Base-by-base conservation (phyloP, 2,113 vertebrate species). In the Dolichotis patagonum region DNA sequence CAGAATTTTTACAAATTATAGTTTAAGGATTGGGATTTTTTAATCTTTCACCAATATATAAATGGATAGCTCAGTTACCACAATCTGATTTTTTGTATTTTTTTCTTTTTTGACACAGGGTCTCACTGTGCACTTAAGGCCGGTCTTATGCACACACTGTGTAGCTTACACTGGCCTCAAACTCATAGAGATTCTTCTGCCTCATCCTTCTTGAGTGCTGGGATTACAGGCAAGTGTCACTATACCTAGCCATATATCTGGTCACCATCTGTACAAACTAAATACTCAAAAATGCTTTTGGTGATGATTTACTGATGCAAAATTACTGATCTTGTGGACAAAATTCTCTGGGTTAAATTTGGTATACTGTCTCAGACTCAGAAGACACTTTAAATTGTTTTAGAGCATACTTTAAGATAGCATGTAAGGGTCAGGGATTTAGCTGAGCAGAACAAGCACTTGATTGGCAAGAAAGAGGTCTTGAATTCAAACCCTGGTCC, bases 261-360 rank as follows among this genome's bases (percentile, higher is more conserved):
- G 88, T 24, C 26, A 69, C 12, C 28, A 16, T 92, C 17, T 73
- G 58, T 52, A 43, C 0, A 41, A 87, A 65, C 63, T 78, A 77
- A 10, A 46, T 22, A 91, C 28, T 67, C 26, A 86, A 71, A 90
- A 49, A 56, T n/a, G 1, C 30, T 82, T 82, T 67, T 41, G 28
- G 54, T 83, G 13, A 7, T 92, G 20, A 14, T 49, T 41, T 22
- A 46, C 52, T 78, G 87, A 60, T 90, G 58, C 54, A 63, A 73
- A 93, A 84, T 58, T 84, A 78, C 17, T 80, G 46, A 94, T 49
- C 20, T 9, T 71, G 30, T 88, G 26, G 11, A 95, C 60, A 97
- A 95, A 88, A 91, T 94, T 10, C 26, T 80, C 78, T 54, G n/a
- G 5, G 1, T 41, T 28, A 78, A 82, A 94, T 91, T 84, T 17